Evolutionary conservation across 2,888 invertebrate species (phyloP).

Genomic region (Amblyteles armatorius): DNA sequence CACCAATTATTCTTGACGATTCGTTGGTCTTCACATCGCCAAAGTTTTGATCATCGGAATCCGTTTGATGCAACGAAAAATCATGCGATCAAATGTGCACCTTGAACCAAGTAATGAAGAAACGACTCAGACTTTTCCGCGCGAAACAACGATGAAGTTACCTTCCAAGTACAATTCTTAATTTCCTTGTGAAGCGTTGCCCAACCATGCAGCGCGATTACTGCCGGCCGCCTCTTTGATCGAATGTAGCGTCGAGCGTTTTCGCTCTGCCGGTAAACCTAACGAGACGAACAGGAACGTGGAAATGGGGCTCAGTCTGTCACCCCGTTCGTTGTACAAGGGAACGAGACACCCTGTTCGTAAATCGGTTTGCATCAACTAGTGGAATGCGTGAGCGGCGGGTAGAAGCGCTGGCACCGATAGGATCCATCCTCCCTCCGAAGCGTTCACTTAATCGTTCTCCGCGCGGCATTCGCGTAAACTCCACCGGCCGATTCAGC

Average conservation of each 20-base stretch:
- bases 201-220: constrained; percentile 10
- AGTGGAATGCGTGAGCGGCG: not conserved
- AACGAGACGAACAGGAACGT: constrained; percentile 35
- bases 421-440: constrained; percentile 18
- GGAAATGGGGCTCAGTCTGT: constrained; percentile 20
- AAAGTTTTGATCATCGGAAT: no score
- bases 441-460: constrained; percentile 11
- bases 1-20: no score
- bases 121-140: no score
- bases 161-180: no score
- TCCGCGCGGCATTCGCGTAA: constrained; percentile 22
- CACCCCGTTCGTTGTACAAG: constrained; percentile 16
- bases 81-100: no score
- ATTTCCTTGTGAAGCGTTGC: no score
- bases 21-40: no score
- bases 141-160: no score
- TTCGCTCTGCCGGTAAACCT: not conserved
- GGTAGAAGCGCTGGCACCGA: constrained; percentile 12
- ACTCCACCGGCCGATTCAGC: constrained; percentile 7
- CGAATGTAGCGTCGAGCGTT: not conserved
- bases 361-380: constrained; percentile 45
- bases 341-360: not conserved
- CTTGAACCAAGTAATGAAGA: no score
- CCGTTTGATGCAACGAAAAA: no score
- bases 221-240: constrained; percentile 8